Evolutionary conservation across 2,113 vertebrate species (phyloP), one percentile per base, ranked within the genome.

Genomic region (Pituophis catenifer): DNA sequence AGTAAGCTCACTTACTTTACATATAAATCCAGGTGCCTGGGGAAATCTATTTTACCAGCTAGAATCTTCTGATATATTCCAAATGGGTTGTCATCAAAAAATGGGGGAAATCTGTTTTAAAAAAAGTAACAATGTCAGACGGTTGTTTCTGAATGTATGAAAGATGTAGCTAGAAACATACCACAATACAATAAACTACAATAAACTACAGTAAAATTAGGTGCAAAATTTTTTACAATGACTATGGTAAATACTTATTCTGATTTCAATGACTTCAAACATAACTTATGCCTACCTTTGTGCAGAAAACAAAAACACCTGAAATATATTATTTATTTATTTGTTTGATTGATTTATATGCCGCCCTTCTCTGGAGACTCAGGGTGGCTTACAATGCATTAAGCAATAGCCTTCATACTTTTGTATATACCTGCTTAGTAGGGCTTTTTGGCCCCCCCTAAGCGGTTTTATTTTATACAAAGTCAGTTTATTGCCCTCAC

Each of bases 31-130:
- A 99, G 97, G 94, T 99, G 99, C 21, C 98, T 98, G 0, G 99
- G 99, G 97, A 99, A 99, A 91, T 99, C 99, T 94, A 99, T 98
- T 94, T 98, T 99, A 95, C 98, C 99, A 2, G 99, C 99, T 86
- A 99, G 98, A 75, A 99, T 99, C 96, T 99, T 99, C 97, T 99
- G 99, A 95, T 99, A 99, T 94, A 99, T 99, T 87, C 99, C 99
- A 96, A 99, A 99, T 0, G 99, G 99, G 97, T 99, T 99, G 98
- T 99, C 99, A 92, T 99, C 99, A 94, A 99, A 99, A 97, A 99
- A 99, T 0, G 99, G 99, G 1, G 99, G 99, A 94, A 99, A 99
- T 93, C 99, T 99, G 95, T 94, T 48, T 88, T 54, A 87, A 38
- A 33, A 15, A 81, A 96, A 1, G 92, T 6, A 95, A 86, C 33